Evolutionary conservation across 2,797 vertebrate species (phyloP).

Genomic region (Sebastes matsubarae): DNA sequence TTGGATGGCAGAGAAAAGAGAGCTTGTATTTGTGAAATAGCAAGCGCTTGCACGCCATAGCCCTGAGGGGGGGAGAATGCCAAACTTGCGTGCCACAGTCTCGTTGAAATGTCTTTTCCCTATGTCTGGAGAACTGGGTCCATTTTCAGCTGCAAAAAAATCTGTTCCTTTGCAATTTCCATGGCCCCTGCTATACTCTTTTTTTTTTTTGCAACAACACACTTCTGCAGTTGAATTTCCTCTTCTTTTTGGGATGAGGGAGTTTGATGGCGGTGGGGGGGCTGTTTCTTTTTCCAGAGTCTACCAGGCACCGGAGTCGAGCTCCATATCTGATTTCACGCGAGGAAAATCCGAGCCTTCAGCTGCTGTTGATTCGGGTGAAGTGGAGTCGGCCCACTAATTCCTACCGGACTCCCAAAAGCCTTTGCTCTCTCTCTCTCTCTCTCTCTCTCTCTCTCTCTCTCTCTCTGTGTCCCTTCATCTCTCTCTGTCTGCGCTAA

Average conservation of each 20-base stretch:
- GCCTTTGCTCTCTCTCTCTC: constrained; percentile 23
- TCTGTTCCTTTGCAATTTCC: constrained; percentile 80
- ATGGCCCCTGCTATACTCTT: constrained; percentile 57
- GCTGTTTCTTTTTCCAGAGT: constrained; percentile 82
- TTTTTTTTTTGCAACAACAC: constrained; percentile 56
- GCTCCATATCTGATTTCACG: constrained; percentile 81
- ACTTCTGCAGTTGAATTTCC: constrained; percentile 74
- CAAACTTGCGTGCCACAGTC: constrained; percentile 84
- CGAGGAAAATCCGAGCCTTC: constrained; percentile 78
- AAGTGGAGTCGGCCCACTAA: constrained; percentile 78
- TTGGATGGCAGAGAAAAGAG: constrained; percentile 80
- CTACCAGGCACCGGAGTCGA: constrained; percentile 69
- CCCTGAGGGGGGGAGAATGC: constrained; percentile 80
- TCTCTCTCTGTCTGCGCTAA: constrained; percentile 63
- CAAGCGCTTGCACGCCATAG: constrained; percentile 82
- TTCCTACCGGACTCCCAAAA: constrained; percentile 77
- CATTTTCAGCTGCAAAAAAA: constrained; percentile 76
- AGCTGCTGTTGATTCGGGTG: constrained; percentile 82
- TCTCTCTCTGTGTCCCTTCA: constrained; percentile 6
- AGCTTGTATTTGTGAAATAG: constrained; percentile 78
- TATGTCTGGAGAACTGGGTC: constrained; percentile 79
- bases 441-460: constrained; percentile 41
- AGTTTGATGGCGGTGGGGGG: constrained; percentile 62
- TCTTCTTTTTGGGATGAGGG: constrained; percentile 69
- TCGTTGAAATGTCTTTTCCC: constrained; percentile 84